Percentiles rank a stretch among this genome's conserved stretches.
Evolutionary conservation across 2,797 vertebrate species (phyloP).

Genomic region (Acanthurus tractus): DNA sequence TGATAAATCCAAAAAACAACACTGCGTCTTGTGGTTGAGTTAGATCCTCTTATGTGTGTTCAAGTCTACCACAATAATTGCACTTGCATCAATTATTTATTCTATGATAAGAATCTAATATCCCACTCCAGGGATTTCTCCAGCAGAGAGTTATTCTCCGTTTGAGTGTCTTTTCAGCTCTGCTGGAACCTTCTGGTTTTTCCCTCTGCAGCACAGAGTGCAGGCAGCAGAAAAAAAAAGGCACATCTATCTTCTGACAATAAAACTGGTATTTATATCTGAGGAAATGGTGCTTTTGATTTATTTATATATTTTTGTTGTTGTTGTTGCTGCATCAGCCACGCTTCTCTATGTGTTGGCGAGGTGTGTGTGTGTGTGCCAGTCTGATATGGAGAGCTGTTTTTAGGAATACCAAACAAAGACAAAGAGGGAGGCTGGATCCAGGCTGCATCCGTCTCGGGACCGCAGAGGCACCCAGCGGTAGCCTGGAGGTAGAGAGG

Average conservation of each 20-base stretch:
- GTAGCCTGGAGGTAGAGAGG: constrained; percentile 85
- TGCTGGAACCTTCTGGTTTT: constrained; percentile 44
- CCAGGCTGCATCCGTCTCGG: constrained; percentile 81
- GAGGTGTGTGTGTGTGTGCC: constrained; percentile 13
- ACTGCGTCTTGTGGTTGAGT: constrained; percentile 12
- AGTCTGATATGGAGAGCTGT: constrained; percentile 47
- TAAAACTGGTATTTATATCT: constrained; percentile 77
- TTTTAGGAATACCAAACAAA: constrained; percentile 86
- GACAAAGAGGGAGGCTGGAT: constrained; percentile 88
- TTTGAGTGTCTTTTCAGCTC: constrained; percentile 25
- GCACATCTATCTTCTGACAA: constrained; percentile 64
- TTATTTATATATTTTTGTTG: constrained; percentile 64
- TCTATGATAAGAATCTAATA: constrained; percentile 33
- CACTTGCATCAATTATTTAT: constrained; percentile 51
- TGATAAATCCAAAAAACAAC: constrained; percentile 34
- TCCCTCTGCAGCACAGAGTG: constrained; percentile 39
- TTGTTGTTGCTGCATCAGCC: constrained; percentile 53
- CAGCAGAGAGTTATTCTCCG: constrained; percentile 17
- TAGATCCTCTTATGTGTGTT: constrained; percentile 9
- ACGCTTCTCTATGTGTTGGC: constrained; percentile 38
- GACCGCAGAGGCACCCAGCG: constrained; percentile 87
- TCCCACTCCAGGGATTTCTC: constrained; percentile 41
- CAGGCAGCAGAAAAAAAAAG: constrained; percentile 35
- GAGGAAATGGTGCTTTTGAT: constrained; percentile 56
- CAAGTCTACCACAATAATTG: constrained; percentile 34